Percentiles rank a stretch among this genome's conserved stretches.
These are phyloP conservation scores for Tadarida brasiliensis DNA, from an alignment of 2,797 vertebrate genomes.

Conservation along the genomic window DNA sequence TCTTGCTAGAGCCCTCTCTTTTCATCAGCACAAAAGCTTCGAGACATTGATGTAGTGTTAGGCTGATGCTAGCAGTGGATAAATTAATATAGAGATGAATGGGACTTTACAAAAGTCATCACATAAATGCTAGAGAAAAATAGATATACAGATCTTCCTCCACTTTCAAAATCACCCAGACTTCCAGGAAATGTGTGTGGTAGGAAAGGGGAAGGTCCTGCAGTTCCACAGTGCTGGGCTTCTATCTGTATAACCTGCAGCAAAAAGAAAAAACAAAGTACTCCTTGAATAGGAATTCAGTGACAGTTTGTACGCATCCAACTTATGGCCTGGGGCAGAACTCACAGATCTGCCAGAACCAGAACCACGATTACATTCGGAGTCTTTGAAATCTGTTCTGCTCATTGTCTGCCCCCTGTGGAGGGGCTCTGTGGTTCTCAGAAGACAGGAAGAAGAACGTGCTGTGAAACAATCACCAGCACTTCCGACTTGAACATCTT, in stretches of 20 bases:
- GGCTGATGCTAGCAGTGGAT: not conserved
- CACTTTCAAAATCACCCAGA: not conserved
- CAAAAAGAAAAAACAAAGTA: not conserved
- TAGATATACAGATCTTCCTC: not conserved
- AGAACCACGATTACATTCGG: not conserved
- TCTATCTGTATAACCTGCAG: not conserved
- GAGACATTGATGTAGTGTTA: not conserved
- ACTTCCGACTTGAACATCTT: not conserved
- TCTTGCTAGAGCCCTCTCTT: not conserved
- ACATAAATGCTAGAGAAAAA: not conserved
- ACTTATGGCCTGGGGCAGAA: not conserved
- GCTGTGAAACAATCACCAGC: not conserved
- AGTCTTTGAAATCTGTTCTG: not conserved
- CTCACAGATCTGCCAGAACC: not conserved
- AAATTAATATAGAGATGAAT: not conserved
- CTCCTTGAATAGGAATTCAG: not conserved
- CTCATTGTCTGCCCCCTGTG: not conserved
- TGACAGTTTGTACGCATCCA: not conserved
- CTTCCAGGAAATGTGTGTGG: not conserved
- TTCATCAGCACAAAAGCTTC: not conserved
- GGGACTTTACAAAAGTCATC: not conserved
- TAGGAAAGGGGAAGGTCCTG: not conserved
- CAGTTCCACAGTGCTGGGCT: not conserved
- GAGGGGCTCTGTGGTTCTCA: not conserved
- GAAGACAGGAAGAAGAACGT: not conserved